phyloP scores from a whole-genome alignment of 2,113 vertebrate genomes.

The Podarcis cretensis region DNA sequence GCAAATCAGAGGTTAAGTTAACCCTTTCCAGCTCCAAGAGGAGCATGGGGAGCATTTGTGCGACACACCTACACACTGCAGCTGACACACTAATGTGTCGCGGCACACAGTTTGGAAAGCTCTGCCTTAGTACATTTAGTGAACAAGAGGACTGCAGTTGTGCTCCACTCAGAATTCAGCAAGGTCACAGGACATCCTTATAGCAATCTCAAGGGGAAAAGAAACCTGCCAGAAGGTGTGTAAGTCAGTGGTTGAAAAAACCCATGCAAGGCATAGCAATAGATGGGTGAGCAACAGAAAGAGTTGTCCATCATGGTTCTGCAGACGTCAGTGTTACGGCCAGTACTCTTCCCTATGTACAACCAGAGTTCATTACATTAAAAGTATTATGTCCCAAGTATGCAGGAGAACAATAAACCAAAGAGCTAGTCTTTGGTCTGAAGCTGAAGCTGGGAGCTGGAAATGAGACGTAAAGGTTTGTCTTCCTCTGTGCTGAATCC shows the following conservation, averaged over 20 bases:
- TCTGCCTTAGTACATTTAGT: not conserved
- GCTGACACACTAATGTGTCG: too few relatives aligned
- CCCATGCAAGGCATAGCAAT: not conserved
- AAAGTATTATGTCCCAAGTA: not conserved
- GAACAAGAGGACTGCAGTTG: not conserved
- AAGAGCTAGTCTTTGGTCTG: too few relatives aligned
- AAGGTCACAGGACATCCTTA: not conserved
- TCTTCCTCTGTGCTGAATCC: too few relatives aligned
- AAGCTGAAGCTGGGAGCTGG: too few relatives aligned
- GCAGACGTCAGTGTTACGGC: not conserved
- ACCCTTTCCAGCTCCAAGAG: too few relatives aligned
- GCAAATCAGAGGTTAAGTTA: too few relatives aligned
- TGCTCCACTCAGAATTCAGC: not conserved
- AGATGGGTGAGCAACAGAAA: not conserved
- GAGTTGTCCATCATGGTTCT: not conserved
- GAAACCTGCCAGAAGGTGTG: not conserved
- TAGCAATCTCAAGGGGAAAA: not conserved
- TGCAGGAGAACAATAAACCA: too few relatives aligned
- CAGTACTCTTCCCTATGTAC: not conserved
- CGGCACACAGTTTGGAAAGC: too few relatives aligned
- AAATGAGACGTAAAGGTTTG: too few relatives aligned
- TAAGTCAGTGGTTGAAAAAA: not conserved
- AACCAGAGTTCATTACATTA: not conserved
- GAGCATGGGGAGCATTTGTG: too few relatives aligned
- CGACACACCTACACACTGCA: too few relatives aligned